A percentile compares a stretch with the other conserved stretches of the same genome.
Evolutionary conservation across 2,888 invertebrate genomes (phyloP).

Genomic region (Eudasyphora cyanicolor): DNA sequence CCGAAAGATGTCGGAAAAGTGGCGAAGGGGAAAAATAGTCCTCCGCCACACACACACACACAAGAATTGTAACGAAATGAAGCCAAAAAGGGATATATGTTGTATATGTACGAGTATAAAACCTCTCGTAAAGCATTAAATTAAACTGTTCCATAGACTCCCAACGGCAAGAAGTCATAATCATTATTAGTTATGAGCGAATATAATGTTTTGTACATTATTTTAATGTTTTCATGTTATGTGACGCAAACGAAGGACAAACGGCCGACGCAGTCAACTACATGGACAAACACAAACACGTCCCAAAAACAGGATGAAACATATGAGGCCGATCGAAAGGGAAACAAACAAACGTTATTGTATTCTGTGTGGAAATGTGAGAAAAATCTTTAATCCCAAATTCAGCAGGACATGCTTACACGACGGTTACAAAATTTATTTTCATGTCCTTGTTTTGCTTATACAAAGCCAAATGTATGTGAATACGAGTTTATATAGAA

Average conservation of each 20-base stretch:
- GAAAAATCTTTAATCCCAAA: too few species aligned
- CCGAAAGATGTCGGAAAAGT: not conserved
- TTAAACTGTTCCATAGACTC: slow-evolving; percentile 27
- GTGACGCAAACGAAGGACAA: not conserved
- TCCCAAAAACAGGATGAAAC: not conserved
- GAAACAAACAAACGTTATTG: too few species aligned
- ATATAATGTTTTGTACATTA: slow-evolving; percentile 28
- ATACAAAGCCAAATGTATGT: too few species aligned
- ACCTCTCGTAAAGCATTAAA: slow-evolving; percentile 39
- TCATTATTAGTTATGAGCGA: slow-evolving; percentile 45
- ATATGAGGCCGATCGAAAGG: not conserved
- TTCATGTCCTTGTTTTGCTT: too few species aligned
- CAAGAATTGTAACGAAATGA: not conserved
- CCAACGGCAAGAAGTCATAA: slow-evolving; percentile 42
- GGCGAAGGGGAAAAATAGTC: too few species aligned
- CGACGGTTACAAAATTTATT: too few species aligned
- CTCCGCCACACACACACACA: not conserved
- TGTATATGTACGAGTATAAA: too few species aligned
- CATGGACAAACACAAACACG: not conserved
- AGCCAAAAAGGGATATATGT: not conserved
- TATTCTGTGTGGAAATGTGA: too few species aligned
- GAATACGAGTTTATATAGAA: too few species aligned
- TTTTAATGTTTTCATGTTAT: slow-evolving; percentile 22
- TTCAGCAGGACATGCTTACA: too few species aligned
- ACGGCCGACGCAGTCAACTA: not conserved